phyloP scores from a whole-genome alignment of 2,113 vertebrate species.

The Onychostruthus taczanowskii region DNA sequence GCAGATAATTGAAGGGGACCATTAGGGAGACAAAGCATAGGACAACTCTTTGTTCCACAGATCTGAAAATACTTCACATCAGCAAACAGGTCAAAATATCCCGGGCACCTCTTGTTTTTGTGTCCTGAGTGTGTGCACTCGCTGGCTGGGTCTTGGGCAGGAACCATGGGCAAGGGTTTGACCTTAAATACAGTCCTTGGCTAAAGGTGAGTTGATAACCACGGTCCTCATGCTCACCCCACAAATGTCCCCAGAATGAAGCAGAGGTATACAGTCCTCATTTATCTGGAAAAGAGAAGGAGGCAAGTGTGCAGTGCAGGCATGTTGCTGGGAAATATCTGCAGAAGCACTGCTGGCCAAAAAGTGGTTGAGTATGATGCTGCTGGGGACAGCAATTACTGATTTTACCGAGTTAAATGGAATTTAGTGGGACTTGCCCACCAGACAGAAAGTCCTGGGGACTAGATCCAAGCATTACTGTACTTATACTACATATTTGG shows the following conservation, averaged over 20 bases:
- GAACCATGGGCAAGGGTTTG: background rate
- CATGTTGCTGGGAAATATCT: background rate
- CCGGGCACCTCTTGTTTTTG: background rate
- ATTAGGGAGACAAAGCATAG: background rate
- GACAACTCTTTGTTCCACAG: background rate
- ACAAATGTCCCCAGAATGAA: background rate
- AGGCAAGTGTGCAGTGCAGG: background rate
- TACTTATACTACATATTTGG: background rate
- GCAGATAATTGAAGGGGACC: background rate
- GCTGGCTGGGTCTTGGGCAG: rapidly evolving
- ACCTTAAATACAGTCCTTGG: background rate
- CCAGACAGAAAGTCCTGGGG: background rate
- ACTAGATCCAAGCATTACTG: background rate
- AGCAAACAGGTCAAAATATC: background rate
- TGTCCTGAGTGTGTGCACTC: background rate
- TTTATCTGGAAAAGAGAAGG: background rate
- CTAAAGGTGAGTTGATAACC: background rate
- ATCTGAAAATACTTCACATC: background rate
- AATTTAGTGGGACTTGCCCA: background rate
- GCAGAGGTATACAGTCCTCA: background rate
- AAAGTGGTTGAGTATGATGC: background rate
- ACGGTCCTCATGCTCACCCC: rapidly evolving
- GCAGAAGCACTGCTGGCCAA: background rate
- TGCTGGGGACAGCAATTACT: background rate
- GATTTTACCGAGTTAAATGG: background rate